Percentiles rank a stretch among this genome's conserved stretches.
Evolutionary conservation across 1,140 invertebrate genomes (phyloP).

Genomic region (Olivierus martensii): DNA sequence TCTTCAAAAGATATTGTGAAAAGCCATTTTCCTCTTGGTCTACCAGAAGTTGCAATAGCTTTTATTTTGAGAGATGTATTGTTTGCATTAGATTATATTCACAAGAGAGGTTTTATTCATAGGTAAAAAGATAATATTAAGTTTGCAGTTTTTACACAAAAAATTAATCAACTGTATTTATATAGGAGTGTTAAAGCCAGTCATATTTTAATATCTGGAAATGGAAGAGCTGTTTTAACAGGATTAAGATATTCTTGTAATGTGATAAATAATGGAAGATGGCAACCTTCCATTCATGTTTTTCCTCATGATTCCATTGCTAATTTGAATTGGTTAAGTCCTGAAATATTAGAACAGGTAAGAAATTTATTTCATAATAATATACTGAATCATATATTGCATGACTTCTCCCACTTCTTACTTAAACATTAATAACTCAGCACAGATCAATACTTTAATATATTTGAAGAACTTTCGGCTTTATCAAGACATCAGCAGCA

Average conservation of each 20-base stretch:
- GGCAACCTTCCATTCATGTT: slow-evolving; percentile 50
- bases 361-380: too few species aligned
- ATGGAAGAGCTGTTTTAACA: slow-evolving; percentile 51
- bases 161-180: too few species aligned
- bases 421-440: too few species aligned
- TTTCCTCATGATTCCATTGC: slow-evolving; percentile 51
- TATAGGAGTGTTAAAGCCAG: slow-evolving; percentile 60
- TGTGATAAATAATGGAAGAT: slow-evolving; percentile 51
- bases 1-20: slow-evolving; percentile 63
- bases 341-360: slow-evolving; percentile 58
- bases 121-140: slow-evolving; percentile 39
- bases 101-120: slow-evolving; percentile 69
- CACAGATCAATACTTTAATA: too few species aligned
- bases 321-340: slow-evolving; percentile 74
- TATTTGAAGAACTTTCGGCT: too few species aligned
- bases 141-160: slow-evolving; percentile 12
- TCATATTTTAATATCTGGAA: slow-evolving; percentile 60
- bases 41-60: slow-evolving; percentile 65
- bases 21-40: slow-evolving; percentile 56
- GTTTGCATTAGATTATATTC: slow-evolving; percentile 64
- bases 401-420: not conserved
- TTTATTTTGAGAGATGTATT: slow-evolving; percentile 65
- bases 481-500: too few species aligned
- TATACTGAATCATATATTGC: slow-evolving; percentile 41
- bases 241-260: slow-evolving; percentile 62